These are phyloP conservation scores for Etheostoma perlongum DNA, from an alignment of 2,797 vertebrate genomes.

Conservation along the genomic window DNA sequence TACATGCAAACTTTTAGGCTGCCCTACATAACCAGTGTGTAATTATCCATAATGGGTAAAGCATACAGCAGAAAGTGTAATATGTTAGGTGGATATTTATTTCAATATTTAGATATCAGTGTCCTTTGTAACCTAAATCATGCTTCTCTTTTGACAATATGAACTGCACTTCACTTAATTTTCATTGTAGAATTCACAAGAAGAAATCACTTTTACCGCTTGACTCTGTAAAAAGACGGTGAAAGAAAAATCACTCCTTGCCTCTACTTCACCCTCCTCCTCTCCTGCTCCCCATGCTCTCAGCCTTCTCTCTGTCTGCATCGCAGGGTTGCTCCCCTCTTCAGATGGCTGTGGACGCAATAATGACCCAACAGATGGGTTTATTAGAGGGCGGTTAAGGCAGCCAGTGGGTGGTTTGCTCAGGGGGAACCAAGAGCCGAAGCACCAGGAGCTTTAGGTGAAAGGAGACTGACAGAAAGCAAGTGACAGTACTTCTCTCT, in stretches of 20 bases:
- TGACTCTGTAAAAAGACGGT: slow-evolving; percentile 6
- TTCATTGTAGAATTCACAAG: neutral
- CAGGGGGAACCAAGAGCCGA: slow-evolving; percentile 62
- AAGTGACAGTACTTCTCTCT: slow-evolving; percentile 49
- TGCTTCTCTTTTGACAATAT: neutral
- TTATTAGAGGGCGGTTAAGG: slow-evolving; percentile 86
- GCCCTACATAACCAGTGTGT: neutral
- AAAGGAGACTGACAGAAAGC: slow-evolving; percentile 65
- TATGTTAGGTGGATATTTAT: neutral
- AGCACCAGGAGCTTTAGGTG: slow-evolving; percentile 67
- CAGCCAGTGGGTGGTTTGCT: slow-evolving; percentile 81
- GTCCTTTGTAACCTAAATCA: neutral
- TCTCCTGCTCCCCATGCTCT: slow-evolving; percentile 31
- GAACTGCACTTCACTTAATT: neutral
- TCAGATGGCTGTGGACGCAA: slow-evolving; percentile 78
- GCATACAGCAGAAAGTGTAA: neutral
- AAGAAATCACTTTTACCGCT: neutral
- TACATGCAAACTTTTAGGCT: neutral
- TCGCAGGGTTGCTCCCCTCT: slow-evolving; percentile 73
- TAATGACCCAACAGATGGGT: slow-evolving; percentile 88
- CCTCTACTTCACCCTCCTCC: slow-evolving; percentile 8
- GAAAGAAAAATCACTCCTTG: slow-evolving; percentile 25
- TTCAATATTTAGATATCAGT: neutral
- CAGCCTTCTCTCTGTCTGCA: slow-evolving; percentile 48
- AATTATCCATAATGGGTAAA: neutral